Evolutionary conservation across 1,140 invertebrate genomes (phyloP), one percentile per base, ranked within the genome.

Genomic region (Sarcophaga peregrina): DNA sequence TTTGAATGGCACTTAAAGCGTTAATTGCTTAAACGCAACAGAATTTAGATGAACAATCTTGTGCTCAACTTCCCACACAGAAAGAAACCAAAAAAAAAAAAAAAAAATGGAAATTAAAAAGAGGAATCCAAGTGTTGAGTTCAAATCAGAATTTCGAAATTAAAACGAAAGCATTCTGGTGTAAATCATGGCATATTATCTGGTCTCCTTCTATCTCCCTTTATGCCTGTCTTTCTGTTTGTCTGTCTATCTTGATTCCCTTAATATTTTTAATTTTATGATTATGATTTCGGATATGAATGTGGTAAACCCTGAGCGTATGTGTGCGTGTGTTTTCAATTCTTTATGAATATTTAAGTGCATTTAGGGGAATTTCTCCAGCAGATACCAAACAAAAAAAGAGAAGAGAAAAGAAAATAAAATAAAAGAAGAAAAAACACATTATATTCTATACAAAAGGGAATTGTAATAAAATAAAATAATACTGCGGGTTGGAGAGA

Each of bases 271-370:
- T 58, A 58, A 37, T 37, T 37, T 58, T 13, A 58, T 58, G 54
- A 58, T 58, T 37, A 37, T 37, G 25, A 37, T 2, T 58, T 58
- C 25, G 25, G 25, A 37, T 37, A 37, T 37, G 25, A 37, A 37
- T 37, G 25, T 37, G 25, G 25, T 37, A 37, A 37, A 4, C 25
- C 25, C 25, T 37, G 25, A 37, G 25, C 25, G 25, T 37, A 37
- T 37, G 25, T 37, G 54, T 58, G 54, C 15, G 15, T 58, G 54
- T 7, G 54, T 58, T 58, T 58, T 37, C 4, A 37, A 37, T 37
- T 13, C 54, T 58, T 58, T 58, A 58, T 58, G 54, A 58, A 58
- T 58, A 58, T 58, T 58, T 58, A 58, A 58, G 54, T 58, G 54
- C 54, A 58, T 58, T 58, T 58, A 58, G 54, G 54, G 54, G 54